Conservation (phyloP, 1,140 invertebrate species). For the Macrobrachium rosenbergii region DNA sequence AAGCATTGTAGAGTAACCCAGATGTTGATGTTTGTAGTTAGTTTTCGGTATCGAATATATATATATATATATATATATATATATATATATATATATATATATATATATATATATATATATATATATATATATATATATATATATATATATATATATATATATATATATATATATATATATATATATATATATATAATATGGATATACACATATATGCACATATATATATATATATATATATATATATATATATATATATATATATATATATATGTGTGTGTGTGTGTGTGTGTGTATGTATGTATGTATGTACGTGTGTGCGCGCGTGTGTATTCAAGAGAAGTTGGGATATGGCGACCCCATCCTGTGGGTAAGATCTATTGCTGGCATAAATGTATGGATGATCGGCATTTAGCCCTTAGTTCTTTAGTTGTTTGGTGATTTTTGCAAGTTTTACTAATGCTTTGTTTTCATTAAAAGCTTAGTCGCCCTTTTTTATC, state of each 20-base stretch:
- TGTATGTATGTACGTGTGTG: background rate
- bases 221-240: conserved; percentile 12
- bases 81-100: background rate
- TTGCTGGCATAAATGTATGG: too few relatives aligned
- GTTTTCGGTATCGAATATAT: background rate
- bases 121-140: conserved; percentile 14
- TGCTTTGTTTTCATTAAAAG: too few relatives aligned
- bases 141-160: conserved; percentile 2
- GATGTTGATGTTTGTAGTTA: background rate
- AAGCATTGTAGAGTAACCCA: background rate
- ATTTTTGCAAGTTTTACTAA: too few relatives aligned
- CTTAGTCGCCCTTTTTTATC: too few relatives aligned
- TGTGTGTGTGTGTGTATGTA: background rate
- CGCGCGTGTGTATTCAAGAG: background rate
- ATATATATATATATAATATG: background rate
- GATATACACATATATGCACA: too few relatives aligned
- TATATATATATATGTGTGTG: background rate
- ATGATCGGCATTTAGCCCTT: too few relatives aligned
- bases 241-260: conserved; percentile 8
- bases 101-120: conserved; percentile 8
- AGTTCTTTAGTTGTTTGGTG: too few relatives aligned
- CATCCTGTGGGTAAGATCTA: too few relatives aligned
- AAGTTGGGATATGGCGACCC: too few relatives aligned
- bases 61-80: background rate
- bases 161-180: conserved; percentile 7